These are phyloP conservation scores for Semaprochilodus insignis DNA, from an alignment of 2,797 vertebrate species.

Conservation along the genomic window DNA sequence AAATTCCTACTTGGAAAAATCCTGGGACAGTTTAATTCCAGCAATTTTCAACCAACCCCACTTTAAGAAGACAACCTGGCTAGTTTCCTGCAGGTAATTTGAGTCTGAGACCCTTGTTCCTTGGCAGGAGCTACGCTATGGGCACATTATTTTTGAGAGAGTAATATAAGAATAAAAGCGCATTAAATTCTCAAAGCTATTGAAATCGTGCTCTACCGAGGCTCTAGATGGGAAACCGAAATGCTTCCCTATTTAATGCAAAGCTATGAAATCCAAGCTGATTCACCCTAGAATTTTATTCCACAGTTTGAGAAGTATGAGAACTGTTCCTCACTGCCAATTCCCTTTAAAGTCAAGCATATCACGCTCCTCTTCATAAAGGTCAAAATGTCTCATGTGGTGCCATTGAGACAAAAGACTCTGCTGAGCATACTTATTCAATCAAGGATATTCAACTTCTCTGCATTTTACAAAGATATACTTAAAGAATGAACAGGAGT, in stretches of 20 bases:
- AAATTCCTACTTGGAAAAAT: too few relatives aligned
- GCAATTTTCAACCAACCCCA: too few relatives aligned
- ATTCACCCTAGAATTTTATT: not conserved
- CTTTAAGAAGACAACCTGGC: too few relatives aligned
- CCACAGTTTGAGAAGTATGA: not conserved
- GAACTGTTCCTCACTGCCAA: not conserved
- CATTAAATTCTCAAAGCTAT: not conserved
- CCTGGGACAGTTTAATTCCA: too few relatives aligned
- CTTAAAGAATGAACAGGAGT: constrained; percentile 53
- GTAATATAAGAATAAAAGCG: not conserved
- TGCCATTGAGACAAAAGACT: not conserved
- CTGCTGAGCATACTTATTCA: constrained; percentile 34
- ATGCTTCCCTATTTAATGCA: not conserved
- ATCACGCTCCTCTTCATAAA: constrained; percentile 31
- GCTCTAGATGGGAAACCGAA: not conserved
- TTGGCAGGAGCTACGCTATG: too few relatives aligned
- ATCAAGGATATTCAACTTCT: constrained; percentile 35
- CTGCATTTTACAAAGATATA: constrained; percentile 45
- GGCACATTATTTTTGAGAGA: too few relatives aligned
- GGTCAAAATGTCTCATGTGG: constrained; percentile 28
- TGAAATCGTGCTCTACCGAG: not conserved
- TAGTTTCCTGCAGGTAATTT: too few relatives aligned
- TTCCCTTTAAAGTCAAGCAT: not conserved
- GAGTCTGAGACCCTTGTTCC: too few relatives aligned
- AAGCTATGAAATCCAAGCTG: not conserved